Evolutionary conservation across 2,113 vertebrate genomes (phyloP).

Genomic region (Mustela lutreola): DNA sequence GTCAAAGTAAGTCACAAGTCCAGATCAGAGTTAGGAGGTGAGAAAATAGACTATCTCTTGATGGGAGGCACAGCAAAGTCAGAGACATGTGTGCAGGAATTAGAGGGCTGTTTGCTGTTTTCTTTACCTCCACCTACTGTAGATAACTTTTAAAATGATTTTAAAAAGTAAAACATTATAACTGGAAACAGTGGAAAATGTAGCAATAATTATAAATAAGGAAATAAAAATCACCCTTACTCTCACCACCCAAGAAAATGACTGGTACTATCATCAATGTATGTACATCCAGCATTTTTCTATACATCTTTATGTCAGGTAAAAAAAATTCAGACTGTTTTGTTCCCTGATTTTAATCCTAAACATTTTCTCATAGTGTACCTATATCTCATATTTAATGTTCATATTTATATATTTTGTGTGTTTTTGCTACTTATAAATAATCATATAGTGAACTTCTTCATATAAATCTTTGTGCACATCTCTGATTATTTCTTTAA

Average conservation of each 20-base stretch:
- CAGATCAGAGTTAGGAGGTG: not conserved
- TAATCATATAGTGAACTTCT: not conserved
- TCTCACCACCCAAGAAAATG: not conserved
- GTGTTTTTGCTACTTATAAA: not conserved
- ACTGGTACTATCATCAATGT: not conserved
- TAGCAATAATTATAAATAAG: not conserved
- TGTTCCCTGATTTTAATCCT: not conserved
- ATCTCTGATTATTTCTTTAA: not conserved
- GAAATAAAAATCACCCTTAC: constrained; percentile 15
- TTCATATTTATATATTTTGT: not conserved
- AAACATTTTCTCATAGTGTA: not conserved
- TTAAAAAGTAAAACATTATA: not conserved
- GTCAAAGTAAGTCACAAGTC: not conserved
- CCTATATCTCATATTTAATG: not conserved
- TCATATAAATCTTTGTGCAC: not conserved
- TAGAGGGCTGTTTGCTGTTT: not conserved
- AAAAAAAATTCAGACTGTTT: not conserved
- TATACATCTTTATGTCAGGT: not conserved
- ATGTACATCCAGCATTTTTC: not conserved
- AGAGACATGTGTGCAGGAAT: not conserved
- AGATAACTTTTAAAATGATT: not conserved
- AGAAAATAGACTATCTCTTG: not conserved
- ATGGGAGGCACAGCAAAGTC: not conserved
- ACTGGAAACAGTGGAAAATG: not conserved
- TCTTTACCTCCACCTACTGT: not conserved